These are phyloP conservation scores for Pocillopora meandrina DNA, from an alignment of 92 coral and sea anemone species.

Conservation along the genomic window DNA sequence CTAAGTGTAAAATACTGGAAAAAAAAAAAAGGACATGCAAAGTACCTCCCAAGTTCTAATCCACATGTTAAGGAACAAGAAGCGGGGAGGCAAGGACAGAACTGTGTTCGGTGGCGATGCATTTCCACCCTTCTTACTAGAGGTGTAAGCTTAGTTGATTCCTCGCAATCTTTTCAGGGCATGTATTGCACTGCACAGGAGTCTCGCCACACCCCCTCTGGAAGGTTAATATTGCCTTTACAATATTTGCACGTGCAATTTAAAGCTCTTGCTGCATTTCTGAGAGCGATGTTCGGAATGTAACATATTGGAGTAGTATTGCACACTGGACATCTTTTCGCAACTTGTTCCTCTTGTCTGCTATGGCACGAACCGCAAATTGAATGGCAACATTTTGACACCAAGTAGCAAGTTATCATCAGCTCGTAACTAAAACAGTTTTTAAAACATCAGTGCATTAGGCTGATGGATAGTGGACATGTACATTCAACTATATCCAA, in stretches of 20 bases:
- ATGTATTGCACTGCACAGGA: constrained; percentile 13
- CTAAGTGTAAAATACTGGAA: too few relatives aligned
- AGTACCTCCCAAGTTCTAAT: background rate
- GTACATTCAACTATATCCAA: too few relatives aligned
- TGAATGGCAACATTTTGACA: constrained; percentile 16
- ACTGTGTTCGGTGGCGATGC: background rate
- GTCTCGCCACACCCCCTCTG: constrained; percentile 15
- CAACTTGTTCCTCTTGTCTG: constrained; percentile 9
- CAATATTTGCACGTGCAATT: constrained; percentile 11
- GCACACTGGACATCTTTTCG: constrained; percentile 26
- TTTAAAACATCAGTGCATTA: too few relatives aligned
- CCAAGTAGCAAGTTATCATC: constrained; percentile 34
- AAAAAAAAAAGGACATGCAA: background rate
- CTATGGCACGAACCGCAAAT: constrained; percentile 20
- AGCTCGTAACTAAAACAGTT: constrained; percentile 17
- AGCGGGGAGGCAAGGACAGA: background rate
- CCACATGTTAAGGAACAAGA: background rate
- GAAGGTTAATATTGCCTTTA: background rate
- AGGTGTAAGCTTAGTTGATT: background rate
- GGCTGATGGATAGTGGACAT: too few relatives aligned
- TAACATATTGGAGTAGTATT: background rate
- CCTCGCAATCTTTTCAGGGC: constrained; percentile 17
- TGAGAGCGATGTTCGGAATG: constrained; percentile 28
- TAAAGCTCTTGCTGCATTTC: constrained; percentile 6
- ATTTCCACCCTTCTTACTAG: constrained; percentile 13